Percentiles rank a stretch among this genome's conserved stretches.
Evolutionary conservation across 2,797 vertebrate genomes (phyloP).

Genomic region (Brotula barbata): DNA sequence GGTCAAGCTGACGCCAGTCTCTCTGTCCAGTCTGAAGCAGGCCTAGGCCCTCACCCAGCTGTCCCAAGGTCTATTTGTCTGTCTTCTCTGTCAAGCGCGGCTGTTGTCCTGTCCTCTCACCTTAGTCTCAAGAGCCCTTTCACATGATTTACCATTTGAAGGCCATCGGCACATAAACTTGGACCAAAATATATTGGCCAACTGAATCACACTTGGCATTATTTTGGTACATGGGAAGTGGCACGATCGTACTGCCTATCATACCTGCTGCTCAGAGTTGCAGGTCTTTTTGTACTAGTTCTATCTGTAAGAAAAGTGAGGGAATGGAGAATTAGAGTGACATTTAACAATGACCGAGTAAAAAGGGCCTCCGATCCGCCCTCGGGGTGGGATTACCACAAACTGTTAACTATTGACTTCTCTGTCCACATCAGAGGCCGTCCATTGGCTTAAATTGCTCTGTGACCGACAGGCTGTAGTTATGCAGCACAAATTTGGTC

Average conservation of each 20-base stretch:
- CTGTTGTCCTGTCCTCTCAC: slow-evolving; percentile 62
- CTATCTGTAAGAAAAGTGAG: slow-evolving; percentile 7
- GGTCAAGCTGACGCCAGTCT: slow-evolving; percentile 64
- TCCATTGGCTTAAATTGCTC: slow-evolving; percentile 31
- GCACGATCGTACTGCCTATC: neutral
- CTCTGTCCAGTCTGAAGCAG: slow-evolving; percentile 59
- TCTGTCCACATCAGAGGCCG: slow-evolving; percentile 57
- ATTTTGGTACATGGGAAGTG: slow-evolving; percentile 1
- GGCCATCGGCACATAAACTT: slow-evolving; percentile 16
- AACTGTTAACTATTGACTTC: slow-evolving; percentile 60
- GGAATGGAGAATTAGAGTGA: slow-evolving; percentile 38
- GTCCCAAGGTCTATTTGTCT: slow-evolving; percentile 56
- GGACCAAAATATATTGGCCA: slow-evolving; percentile 29
- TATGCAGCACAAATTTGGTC: slow-evolving; percentile 36
- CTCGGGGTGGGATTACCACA: slow-evolving; percentile 50
- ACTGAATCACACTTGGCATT: neutral
- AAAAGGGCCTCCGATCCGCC: slow-evolving; percentile 38
- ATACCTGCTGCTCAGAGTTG: neutral
- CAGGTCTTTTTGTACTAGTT: slow-evolving; percentile 7
- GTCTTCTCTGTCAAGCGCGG: slow-evolving; percentile 59
- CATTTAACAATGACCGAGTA: slow-evolving; percentile 34
- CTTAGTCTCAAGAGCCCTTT: slow-evolving; percentile 54
- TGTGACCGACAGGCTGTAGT: slow-evolving; percentile 53
- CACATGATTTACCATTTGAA: slow-evolving; percentile 35
- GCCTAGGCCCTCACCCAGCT: slow-evolving; percentile 59